Base-by-base conservation (phyloP, 2,797 vertebrate genomes). In the Pseudocheirus occidentalis region DNA sequence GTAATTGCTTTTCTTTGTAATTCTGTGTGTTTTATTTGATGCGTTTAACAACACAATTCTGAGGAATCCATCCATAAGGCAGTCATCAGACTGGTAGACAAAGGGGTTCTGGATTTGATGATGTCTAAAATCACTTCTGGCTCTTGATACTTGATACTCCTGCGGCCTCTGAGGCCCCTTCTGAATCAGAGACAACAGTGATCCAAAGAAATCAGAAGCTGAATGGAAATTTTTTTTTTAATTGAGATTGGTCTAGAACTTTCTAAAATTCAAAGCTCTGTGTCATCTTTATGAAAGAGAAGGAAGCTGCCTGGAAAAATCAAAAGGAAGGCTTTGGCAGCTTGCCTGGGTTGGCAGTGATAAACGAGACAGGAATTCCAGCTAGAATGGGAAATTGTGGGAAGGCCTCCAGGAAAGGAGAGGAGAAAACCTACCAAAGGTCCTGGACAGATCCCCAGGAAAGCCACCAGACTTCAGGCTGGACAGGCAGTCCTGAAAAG, bases 371-470 rank as follows among this genome's bases (percentile, higher is more conserved):
- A 92, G 91, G 87, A 98, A 90, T 96, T 95, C 91, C 57, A 73
- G 90, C 96, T 95, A 95, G 96, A 97, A 95, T 94, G 94, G 95
- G 92, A 2, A 0, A 46, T 92, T 90, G 31, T 97, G 94, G 97
- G 93, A 95, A 73, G 10, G 95, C 18, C 92, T 95, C 96, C 96
- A 95, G 55, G 12, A 93, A 97, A 97, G 59, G 58, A 95, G 21
- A 52, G 92, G 96, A 31, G 0, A 92, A 0, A 0, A 62, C 89
- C 73, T 90, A 92, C 0, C 0, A 28, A 0, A 9, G 90, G 90
- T 94, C 73, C 73, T 66, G 92, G 93, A 40, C 29, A 90, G 54
- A 54, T 34, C 53, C 31, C 50, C 29, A 18, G 90, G 52, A 55
- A 53, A 55, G 54, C 90, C 50, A 90, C 90, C 16, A 34, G 54